Base-by-base conservation (phyloP, 2,888 invertebrate genomes). In the Epinotia nisella region DNA sequence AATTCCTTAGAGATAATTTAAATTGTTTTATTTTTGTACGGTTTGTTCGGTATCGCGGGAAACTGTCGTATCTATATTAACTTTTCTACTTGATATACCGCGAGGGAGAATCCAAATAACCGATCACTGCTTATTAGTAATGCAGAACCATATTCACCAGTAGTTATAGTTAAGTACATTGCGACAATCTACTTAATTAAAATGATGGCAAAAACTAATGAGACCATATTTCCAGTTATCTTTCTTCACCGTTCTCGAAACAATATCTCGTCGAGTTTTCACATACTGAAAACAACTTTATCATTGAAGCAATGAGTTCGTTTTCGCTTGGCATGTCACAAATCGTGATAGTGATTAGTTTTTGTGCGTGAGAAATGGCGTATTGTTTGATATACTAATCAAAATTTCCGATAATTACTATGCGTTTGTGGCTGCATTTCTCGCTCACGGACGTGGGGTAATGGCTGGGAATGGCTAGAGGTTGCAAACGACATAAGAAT, bases 201-300 rank as follows among this genome's bases (percentile, higher is more conserved):
- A 75, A 76, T 74, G 74, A 55, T 17, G 15, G 61, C 53, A 77
- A 79, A 77, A 79, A 75, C 72, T 53, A 39, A 49, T 41, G 41
- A 74, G 76, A 77, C 75, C 76, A 60, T 70, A 74, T 75, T 78
- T 77, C 78, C 77, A 79, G 61, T 74, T 70, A 75, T 76, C 75
- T 77, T 78, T 77, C 76, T 75, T 73, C 78, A 78, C 74, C 74
- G 45, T 45, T 29, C 67, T 60, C 67, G 65, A 58, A 64, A 67
- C 67, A 70, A 60, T 59, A 62, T 78, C 70, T 75, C 55, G 70
- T 64, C 39, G 41, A 17, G 55, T n/a, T 1, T 24, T 59, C 21
- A 51, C 51, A 58, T 65, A 55, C 45, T 21, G 65, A n/a, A 60
- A 35, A 19, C 24, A 19, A 60, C 53, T 11, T 66, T 53, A 39